Evolutionary conservation across 2,113 vertebrate species (phyloP), one percentile per base, ranked within the genome.

Genomic region (Lepus timidus): DNA sequence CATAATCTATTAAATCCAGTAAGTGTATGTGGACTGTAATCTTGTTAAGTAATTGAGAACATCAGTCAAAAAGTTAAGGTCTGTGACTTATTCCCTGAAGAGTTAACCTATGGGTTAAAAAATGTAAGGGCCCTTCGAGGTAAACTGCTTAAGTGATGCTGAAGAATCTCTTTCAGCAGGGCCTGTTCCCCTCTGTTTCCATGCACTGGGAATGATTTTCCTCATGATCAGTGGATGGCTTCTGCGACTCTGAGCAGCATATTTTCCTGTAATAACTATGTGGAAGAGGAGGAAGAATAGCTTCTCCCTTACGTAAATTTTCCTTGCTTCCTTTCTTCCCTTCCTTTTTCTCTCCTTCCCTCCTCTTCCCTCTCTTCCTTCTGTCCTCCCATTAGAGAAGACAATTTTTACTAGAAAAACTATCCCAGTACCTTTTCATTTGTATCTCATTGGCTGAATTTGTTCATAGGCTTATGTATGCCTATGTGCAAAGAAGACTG

Each of bases 61-160:
- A 92, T 82, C 25, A 85, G 6, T 84, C 92, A 14, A 90, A 49
- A 96, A 91, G 87, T 95, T 90, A 83, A 70, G 25, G 75, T 67
- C 58, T 93, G n/a, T 91, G 75, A 83, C 11, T 71, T 89, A 88
- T 93, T 20, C 11, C 12, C 58, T 89, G 85, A 88, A 92, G 62
- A 93, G 23, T 88, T 86, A 95, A 90, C 25, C 49, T 81, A 23
- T 88, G 36, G 4, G 39, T 93, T 93, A 78, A 88, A 83, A 91
- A 92, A 55, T 78, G 67, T 71, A 73, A 36, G 88, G 23, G 17
- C 14, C 16, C 25, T 84, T 22, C 85, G 44, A 82, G 74, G 78
- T 88, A 91, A 93, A 85, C 74, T 51, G 12, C 73, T 90, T 6
- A 51, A 71, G n/a, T 90, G 71, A 65, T 87, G 9, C 36, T 84